Percentiles rank a stretch among this genome's conserved stretches.
phyloP scores from a whole-genome alignment of 2,888 invertebrate species.

The Apantesis nais region DNA sequence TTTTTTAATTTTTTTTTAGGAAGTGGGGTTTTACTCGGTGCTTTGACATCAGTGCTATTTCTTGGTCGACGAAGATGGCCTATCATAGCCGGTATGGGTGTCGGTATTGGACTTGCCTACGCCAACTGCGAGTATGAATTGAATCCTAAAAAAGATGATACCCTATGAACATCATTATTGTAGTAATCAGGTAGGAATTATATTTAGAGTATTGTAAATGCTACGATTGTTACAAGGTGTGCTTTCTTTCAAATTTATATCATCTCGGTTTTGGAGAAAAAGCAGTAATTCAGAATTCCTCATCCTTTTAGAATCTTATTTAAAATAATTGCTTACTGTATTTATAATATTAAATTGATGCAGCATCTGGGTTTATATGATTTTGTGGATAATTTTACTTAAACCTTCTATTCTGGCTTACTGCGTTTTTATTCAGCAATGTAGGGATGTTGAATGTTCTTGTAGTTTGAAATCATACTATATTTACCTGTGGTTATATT shows the following conservation, averaged over 20 bases:
- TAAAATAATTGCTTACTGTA: background rate
- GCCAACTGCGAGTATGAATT: conserved; percentile 91
- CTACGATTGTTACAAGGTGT: conserved; percentile 7
- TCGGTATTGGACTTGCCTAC: conserved; percentile 96
- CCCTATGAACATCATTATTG: conserved; percentile 49
- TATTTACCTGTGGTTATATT: background rate
- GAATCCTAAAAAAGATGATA: conserved; percentile 64
- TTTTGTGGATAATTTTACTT: background rate
- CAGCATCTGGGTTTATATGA: no score
- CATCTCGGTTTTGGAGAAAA: background rate
- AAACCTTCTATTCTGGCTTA: background rate
- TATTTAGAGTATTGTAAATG: conserved; percentile 27
- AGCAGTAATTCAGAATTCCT: background rate
- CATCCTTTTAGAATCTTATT: background rate
- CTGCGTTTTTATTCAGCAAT: background rate
- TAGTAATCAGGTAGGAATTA: conserved; percentile 58
- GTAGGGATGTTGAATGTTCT: background rate
- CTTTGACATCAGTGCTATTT: conserved; percentile 92
- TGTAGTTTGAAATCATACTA: background rate
- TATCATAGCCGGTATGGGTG: conserved; percentile 93
- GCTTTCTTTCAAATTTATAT: background rate
- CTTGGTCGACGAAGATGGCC: conserved; percentile 95
- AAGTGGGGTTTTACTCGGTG: conserved; percentile 92
- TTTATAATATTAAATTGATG: background rate
- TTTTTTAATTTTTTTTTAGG: conserved; percentile 78